Evolutionary conservation across 2,113 vertebrate species (phyloP).

Genomic region (Opisthocomus hoazin): DNA sequence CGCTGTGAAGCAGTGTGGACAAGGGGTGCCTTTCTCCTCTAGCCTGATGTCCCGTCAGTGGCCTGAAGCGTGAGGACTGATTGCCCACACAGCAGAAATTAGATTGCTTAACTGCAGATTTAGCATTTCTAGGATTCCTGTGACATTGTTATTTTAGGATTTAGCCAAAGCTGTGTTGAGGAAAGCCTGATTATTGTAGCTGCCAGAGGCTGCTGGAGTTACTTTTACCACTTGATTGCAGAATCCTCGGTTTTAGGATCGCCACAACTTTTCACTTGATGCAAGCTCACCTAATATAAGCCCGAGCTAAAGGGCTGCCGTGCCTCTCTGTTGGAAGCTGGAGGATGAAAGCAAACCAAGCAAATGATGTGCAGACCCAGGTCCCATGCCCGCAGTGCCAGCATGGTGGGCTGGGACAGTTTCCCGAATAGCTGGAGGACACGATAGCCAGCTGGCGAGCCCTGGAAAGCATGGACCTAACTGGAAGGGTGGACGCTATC

Average conservation of each 20-base stretch:
- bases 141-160: slow-evolving; percentile 28
- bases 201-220: background rate
- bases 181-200: slow-evolving; percentile 23
- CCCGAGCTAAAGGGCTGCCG: background rate
- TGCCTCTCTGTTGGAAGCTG: background rate
- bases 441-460: background rate
- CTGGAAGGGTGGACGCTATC: background rate
- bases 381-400: background rate
- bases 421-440: background rate
- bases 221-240: slow-evolving; percentile 31
- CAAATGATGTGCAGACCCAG: background rate
- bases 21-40: background rate
- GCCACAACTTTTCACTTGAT: background rate
- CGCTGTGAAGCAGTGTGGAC: background rate
- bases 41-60: background rate
- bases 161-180: slow-evolving; percentile 16
- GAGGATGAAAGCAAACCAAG: background rate
- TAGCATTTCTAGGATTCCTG: slow-evolving; percentile 13
- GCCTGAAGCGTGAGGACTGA: background rate
- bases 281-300: background rate
- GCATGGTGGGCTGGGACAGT: background rate
- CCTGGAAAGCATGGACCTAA: background rate
- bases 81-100: background rate
- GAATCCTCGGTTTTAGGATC: background rate
- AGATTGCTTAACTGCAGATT: slow-evolving; percentile 23